Evolutionary conservation across 2,113 vertebrate species (phyloP), one percentile per base, ranked within the genome.

Genomic region (Antechinus stuartii): DNA sequence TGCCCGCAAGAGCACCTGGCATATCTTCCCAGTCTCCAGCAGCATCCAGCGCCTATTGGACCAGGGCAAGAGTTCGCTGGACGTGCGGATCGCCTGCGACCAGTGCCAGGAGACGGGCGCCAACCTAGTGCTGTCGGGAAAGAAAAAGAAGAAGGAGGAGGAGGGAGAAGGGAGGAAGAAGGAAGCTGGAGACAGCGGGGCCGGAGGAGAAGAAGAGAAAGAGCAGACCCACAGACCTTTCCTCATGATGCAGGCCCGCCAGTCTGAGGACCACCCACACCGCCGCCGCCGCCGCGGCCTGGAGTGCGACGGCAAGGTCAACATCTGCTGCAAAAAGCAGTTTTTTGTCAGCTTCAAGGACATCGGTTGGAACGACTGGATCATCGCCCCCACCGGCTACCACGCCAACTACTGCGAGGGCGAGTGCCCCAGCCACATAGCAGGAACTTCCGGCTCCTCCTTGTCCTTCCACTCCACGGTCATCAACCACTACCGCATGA

Each of bases 341-440:
- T 99, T 99, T 98, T 99, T 99, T 91, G 99, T 99, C 91, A 99
- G 99, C 97, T 99, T 99, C 98, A 99, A 99, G 97, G 99, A 99
- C 98, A 99, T 99, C 91, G 99, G 99, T 95, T 99, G 99, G 99
- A 99, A 99, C 91, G 99, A 99, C 98, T 99, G 99, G 99, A 99
- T 99, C 98, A 99, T 99, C 55, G 99, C 99, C 2, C 99, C 99
- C 3, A 97, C 99, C 0, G 99, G 99, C 68, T 99, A 99, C 96
- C 99, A 99, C 0, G 99, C 99, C 98, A 99, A 99, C 98, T 99
- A 99, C 98, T 99, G 99, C 0, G 99, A 99, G 98, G 99, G 99
- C 0, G 99, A 99, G 96, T 99, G 99, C 96, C 99, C 99, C 7
- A 99, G 99, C 94, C 99, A 99, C 26, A 99, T 99, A 98, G 99